Conservation (phyloP, 2,888 invertebrate genomes). For the Sylvicola fuscatus region DNA sequence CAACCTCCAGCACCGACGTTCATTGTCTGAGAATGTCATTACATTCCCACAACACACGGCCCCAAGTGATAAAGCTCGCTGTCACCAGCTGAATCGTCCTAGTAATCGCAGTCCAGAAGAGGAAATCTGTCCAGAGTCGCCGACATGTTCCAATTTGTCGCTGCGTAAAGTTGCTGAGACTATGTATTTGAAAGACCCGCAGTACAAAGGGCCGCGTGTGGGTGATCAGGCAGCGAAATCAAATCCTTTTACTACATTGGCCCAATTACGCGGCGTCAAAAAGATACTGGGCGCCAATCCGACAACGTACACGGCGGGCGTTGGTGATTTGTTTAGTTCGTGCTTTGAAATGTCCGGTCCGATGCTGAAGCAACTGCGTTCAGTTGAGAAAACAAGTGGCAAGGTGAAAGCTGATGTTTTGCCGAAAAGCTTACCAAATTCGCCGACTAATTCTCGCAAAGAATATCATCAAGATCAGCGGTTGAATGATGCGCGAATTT, state of each 20-base stretch:
- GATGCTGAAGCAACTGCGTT: conserved; percentile 25
- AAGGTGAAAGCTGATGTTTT: conserved; percentile 10
- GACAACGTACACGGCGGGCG: conserved; percentile 25
- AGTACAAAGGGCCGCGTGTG: conserved; percentile 46
- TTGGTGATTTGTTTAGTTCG: conserved; percentile 45
- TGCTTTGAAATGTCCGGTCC: conserved; percentile 61
- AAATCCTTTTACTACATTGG: conserved; percentile 54
- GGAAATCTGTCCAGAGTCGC: conserved; percentile 2
- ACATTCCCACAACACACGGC: conserved; percentile 36
- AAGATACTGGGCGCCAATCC: conserved; percentile 50
- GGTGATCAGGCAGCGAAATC: conserved; percentile 27
- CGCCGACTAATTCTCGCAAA: conserved; percentile 27
- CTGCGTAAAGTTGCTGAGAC: conserved; percentile 59
- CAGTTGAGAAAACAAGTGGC: conserved; percentile 14
- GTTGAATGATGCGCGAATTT: conserved; percentile 13
- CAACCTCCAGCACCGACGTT: conserved; percentile 35
- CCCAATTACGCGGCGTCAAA: conserved; percentile 61
- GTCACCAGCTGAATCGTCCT: conserved; percentile 37
- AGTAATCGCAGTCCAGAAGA: conserved; percentile 10
- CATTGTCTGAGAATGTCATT: conserved; percentile 50
- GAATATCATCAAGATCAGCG: conserved; percentile 2
- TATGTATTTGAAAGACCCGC: conserved; percentile 68
- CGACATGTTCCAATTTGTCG: conserved; percentile 27
- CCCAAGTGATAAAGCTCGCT: conserved; percentile 53
- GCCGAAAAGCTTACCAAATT: conserved; percentile 31